Percentiles rank a stretch among this genome's conserved stretches.
Conservation (phyloP, 2,113 vertebrate genomes). For the Isurus oxyrinchus region DNA sequence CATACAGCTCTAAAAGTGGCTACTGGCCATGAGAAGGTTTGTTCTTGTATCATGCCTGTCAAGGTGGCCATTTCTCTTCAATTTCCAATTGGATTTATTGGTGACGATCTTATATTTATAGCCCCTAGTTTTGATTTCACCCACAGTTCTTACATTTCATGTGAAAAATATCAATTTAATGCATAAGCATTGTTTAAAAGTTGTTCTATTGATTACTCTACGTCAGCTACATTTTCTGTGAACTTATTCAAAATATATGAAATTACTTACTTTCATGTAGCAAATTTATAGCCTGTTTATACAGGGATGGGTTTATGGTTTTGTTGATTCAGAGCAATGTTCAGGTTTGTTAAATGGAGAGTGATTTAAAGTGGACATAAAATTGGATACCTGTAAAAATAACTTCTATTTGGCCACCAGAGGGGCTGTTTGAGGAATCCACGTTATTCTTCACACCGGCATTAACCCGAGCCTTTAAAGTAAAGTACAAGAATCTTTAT, state of each 20-base stretch:
- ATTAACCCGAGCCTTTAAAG: constrained; percentile 16
- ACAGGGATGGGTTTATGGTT: not conserved
- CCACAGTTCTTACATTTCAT: too few species aligned
- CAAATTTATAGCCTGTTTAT: not conserved
- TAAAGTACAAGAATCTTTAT: not conserved
- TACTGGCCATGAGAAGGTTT: too few species aligned
- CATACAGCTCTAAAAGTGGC: not conserved
- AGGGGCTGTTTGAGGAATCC: not conserved
- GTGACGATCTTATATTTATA: too few species aligned
- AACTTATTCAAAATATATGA: not conserved
- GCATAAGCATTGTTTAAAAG: too few species aligned
- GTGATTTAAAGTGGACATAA: not conserved
- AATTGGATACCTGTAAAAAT: not conserved
- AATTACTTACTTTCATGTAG: not conserved
- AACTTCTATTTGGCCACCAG: not conserved
- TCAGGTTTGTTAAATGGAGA: not conserved
- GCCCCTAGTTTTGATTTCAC: too few species aligned
- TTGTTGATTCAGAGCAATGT: not conserved
- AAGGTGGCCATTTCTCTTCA: too few species aligned
- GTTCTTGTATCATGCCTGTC: too few species aligned
- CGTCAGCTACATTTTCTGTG: not conserved
- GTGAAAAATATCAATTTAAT: too few species aligned
- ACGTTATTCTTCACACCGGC: not conserved
- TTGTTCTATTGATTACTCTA: not conserved
- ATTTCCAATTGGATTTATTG: too few species aligned